Evolutionary conservation across 2,113 vertebrate genomes (phyloP), one percentile per base, ranked within the genome.

Genomic region (Eclectus roratus): DNA sequence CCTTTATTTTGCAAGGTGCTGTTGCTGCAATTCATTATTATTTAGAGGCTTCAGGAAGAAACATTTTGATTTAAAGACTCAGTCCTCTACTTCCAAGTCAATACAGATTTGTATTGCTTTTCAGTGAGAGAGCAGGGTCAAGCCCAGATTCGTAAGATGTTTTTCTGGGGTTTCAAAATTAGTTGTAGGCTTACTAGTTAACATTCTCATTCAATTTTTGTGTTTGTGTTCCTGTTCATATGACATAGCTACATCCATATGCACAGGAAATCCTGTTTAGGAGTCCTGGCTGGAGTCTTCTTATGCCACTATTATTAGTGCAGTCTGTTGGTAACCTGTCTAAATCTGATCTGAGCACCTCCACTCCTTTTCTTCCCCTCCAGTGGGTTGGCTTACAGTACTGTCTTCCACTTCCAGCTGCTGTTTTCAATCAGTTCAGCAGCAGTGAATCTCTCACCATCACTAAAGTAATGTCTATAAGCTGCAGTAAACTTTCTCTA

Each of bases 321-420:
- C 97, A 85, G 96, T 97, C 97, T 95, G 97, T 97, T 98, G 97
- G 98, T 98, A 98, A 98, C 98, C 94, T 96, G 96, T 98, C 98
- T 98, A 98, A 98, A 98, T 98, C 93, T 98, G 98, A 98, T 97
- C 95, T 91, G 95, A 92, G 83, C 95, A 96, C 80, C 65, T 97
- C 84, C 66, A 63, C 94, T 97, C 60, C 92, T 91, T 93, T 93
- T 92, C 91, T 94, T 94, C 93, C 74, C 91, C 52, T 90, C 47
- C 4, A 7, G 37, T 29, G 64, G 88, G 71, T 89, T 97, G 96
- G 97, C 98, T 98, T 98, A 95, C 97, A 92, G 97, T 86, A 80
- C 70, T 58, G 50, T 80, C 92, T 96, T 91, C 96, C 63, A 66
- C n/a, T 85, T 70, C 94, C 98, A 98, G 97, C 98, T 98, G 98